A percentile compares a stretch with the other conserved stretches of the same genome.
Conservation (phyloP, 1,140 invertebrate species). For the Bombus superbus region DNA sequence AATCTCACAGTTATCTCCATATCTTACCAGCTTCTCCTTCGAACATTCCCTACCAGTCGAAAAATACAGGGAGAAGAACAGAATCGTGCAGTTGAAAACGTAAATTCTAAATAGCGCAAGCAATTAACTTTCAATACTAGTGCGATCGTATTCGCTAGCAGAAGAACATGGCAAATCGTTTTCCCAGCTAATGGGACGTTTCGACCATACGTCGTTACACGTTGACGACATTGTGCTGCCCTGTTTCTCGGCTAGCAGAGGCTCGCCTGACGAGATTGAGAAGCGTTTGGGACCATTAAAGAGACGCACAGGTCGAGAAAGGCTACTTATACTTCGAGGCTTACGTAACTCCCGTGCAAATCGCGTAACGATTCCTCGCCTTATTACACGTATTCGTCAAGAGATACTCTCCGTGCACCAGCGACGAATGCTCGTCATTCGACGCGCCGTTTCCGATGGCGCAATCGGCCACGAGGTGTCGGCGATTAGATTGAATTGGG, state of each 20-base stretch:
- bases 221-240: neutral
- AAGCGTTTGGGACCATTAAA: constrained; percentile 6
- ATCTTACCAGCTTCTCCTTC: too few relatives aligned
- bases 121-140: neutral
- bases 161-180: neutral
- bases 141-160: neutral
- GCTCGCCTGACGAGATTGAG: neutral
- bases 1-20: too few relatives aligned
- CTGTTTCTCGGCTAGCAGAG: neutral
- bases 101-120: neutral
- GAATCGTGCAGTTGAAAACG: neutral
- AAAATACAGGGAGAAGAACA: too few relatives aligned
- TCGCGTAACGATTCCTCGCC: constrained; percentile 27
- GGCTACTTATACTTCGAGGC: too few relatives aligned
- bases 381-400: constrained; percentile 42
- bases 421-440: constrained; percentile 56
- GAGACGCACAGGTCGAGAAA: neutral
- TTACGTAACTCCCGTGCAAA: constrained; percentile 36
- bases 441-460: constrained; percentile 31
- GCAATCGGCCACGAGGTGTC: constrained; percentile 62
- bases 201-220: neutral
- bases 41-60: too few relatives aligned
- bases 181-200: neutral
- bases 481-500: constrained; percentile 68
- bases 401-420: constrained; percentile 16